Conservation (phyloP, 1,140 invertebrate genomes). For the Geopemphigus sp. region DNA sequence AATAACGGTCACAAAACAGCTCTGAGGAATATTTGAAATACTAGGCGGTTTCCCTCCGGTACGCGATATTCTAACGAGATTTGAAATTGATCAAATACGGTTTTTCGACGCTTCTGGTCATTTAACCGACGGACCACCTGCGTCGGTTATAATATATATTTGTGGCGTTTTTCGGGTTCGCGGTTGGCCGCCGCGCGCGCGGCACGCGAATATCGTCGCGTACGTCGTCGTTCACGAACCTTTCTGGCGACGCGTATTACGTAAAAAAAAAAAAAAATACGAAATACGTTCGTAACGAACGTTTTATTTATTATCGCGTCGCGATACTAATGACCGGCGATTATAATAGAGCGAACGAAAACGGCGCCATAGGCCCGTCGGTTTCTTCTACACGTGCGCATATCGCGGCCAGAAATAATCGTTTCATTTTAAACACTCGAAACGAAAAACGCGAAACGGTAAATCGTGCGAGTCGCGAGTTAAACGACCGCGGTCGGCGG, state of each 20-base stretch:
- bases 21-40: constrained; percentile 6
- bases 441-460: background rate
- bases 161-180: background rate
- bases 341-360: constrained; percentile 1
- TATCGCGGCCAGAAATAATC: background rate
- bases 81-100: background rate
- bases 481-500: background rate
- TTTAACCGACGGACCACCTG: background rate
- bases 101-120: background rate
- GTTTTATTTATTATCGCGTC: background rate
- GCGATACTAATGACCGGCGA: constrained; percentile 29
- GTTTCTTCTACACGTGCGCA: background rate
- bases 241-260: background rate
- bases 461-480: constrained; percentile 14
- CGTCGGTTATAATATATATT: background rate
- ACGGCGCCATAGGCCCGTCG: background rate
- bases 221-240: background rate
- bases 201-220: background rate
- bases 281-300: too few relatives aligned
- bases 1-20: constrained; percentile 2
- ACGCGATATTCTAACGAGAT: background rate
- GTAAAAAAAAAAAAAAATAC: background rate
- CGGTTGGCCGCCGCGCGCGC: too few relatives aligned
- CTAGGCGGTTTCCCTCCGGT: background rate
- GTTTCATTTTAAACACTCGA: background rate